Conservation (phyloP, 2,888 invertebrate genomes). For the Netelia inedita region DNA sequence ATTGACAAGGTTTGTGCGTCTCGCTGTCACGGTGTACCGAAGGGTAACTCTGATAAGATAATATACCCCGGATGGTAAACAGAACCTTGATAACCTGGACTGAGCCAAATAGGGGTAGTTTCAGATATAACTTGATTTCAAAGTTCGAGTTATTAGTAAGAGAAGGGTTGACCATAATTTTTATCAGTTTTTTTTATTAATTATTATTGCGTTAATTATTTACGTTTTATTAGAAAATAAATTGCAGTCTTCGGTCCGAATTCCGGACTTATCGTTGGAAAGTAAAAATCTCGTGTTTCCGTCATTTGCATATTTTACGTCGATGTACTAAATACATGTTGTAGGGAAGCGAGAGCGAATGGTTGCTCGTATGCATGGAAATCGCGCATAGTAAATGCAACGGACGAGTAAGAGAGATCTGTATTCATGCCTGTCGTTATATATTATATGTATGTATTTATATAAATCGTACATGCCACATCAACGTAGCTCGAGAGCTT, state of each 20-base stretch:
- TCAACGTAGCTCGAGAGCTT: conserved; percentile 52
- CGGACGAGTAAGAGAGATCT: conserved; percentile 73
- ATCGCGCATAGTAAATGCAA: conserved; percentile 81
- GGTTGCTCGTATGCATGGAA: conserved; percentile 79
- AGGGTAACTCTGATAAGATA: neutral
- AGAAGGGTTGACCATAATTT: too few species aligned
- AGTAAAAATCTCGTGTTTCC: conserved; percentile 27
- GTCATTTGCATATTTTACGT: neutral
- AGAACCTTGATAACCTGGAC: too few species aligned
- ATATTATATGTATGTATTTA: conserved; percentile 22
- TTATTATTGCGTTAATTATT: neutral
- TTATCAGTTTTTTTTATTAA: neutral
- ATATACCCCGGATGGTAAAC: neutral
- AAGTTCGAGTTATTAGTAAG: too few species aligned
- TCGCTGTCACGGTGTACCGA: neutral
- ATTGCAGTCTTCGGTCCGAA: neutral
- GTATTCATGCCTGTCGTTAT: conserved; percentile 48
- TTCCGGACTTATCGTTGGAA: neutral
- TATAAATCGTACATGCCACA: conserved; percentile 74
- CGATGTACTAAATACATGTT: neutral
- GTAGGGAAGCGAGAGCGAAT: conserved; percentile 51
- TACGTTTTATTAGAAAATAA: neutral
- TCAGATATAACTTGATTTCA: too few species aligned
- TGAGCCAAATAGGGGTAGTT: too few species aligned
- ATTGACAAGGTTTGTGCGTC: conserved; percentile 24